Percentiles rank a stretch among this genome's conserved stretches.
phyloP scores from a whole-genome alignment of 2,888 invertebrate species.

The Caenorhabditis angaria region DNA sequence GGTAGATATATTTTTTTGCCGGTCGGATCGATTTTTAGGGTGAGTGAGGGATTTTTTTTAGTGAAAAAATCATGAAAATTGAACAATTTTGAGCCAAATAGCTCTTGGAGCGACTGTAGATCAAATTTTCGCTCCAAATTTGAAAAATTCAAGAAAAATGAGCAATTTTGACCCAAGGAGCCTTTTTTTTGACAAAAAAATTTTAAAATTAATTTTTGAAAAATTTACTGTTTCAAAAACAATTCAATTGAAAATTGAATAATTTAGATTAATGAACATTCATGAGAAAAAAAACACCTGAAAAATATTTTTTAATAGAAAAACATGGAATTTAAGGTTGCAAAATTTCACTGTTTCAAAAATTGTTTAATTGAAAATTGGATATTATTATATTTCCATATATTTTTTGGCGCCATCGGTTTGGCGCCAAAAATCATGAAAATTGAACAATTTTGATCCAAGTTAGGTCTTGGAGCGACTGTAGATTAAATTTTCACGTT shows the following conservation, averaged over 20 bases:
- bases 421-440: neutral
- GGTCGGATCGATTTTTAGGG: slow-evolving; percentile 49
- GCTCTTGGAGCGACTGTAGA: neutral
- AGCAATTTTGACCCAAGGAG: neutral
- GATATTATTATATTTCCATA: too few relatives aligned
- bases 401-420: too few relatives aligned
- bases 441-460: neutral
- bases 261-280: too few relatives aligned
- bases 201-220: too few relatives aligned
- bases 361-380: too few relatives aligned
- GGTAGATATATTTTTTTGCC: slow-evolving; percentile 48
- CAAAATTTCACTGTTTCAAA: too few relatives aligned
- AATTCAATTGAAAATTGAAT: too few relatives aligned
- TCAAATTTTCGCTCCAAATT: neutral
- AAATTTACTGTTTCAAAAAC: too few relatives aligned
- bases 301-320: too few relatives aligned
- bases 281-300: too few relatives aligned
- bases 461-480: neutral
- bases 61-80: neutral
- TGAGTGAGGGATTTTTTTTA: slow-evolving; percentile 11
- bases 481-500: neutral
- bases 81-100: neutral
- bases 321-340: too few relatives aligned
- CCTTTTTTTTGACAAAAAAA: too few relatives aligned
- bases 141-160: neutral